Evolutionary conservation across 1,140 invertebrate genomes (phyloP), one percentile per base, ranked within the genome.

Genomic region (Colletes gigas): DNA sequence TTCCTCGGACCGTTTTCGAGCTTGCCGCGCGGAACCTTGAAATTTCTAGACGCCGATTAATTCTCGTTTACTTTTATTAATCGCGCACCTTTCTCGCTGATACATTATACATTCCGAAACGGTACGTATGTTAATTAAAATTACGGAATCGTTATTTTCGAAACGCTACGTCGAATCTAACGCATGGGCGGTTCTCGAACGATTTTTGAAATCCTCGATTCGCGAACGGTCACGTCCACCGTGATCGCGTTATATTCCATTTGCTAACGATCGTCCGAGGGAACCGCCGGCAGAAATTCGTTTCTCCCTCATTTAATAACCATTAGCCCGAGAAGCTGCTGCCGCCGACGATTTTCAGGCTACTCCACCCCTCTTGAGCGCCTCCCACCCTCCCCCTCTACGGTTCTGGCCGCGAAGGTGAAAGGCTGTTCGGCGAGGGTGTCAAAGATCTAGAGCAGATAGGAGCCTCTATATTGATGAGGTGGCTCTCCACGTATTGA

Each of bases 401-500:
- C 15, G 75, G 78, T 59, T 54, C 55, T 81, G 88, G 86, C 54
- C 65, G 85, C 84, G 85, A 89, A 57, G 89, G 88, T 69, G 72
- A 77, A 68, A 81, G 73, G 50, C 72, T 68, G 73, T 65, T 63
- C 72, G 52, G 73, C 68, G 81, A 86, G 84, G 84, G 85, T 91
- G 89, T 91, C 86, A 87, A 88, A 87, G 85, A 87, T 87, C 85
- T 87, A 87, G 85, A 87, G 77, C 85, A 87, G 89, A 90, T 87
- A 87, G 55, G 60, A 60, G 67, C 72, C 74, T 66, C 81, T 83
- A 81, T 87, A 87, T 87, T 81, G 85, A 87, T 83, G 85, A 87
- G 85, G 76, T 87, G 87, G 88, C 88, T 88, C 88, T 88, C 88
- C 88, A 82, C 83, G 90, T 93, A 92, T 92, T 91, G 92, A 92